Conservation (phyloP, 2,888 invertebrate genomes). For the Aleiodes testaceus region DNA sequence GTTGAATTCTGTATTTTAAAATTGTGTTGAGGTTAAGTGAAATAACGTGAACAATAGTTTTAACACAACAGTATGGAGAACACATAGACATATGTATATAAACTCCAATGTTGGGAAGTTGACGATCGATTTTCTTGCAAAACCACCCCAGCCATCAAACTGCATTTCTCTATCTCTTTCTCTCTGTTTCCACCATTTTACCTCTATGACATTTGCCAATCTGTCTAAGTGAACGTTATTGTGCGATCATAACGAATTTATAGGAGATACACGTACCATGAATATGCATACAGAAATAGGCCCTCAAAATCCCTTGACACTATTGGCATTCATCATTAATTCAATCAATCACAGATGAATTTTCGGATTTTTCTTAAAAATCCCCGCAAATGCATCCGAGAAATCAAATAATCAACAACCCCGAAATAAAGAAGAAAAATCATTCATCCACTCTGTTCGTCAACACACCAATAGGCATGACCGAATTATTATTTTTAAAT, state of each 20-base stretch:
- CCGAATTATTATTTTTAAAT: constrained; percentile 50
- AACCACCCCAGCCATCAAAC: no score
- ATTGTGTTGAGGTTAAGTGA: constrained; percentile 24
- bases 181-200: constrained; percentile 23
- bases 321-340: constrained; percentile 28
- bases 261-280: constrained; percentile 30
- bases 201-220: constrained; percentile 25
- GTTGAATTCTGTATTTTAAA: constrained; percentile 14
- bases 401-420: not conserved
- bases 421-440: not conserved
- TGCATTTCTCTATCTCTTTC: not conserved
- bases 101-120: constrained; percentile 4
- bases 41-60: constrained; percentile 14
- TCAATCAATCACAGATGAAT: constrained; percentile 4
- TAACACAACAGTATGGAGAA: no score
- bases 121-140: constrained; percentile 20
- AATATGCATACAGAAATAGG: constrained; percentile 5
- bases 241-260: constrained; percentile 46
- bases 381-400: no score
- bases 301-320: constrained; percentile 4
- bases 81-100: not conserved
- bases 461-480: constrained; percentile 41
- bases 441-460: constrained; percentile 35
- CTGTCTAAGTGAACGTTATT: constrained; percentile 25
- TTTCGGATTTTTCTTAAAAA: not conserved